Percentiles rank a stretch among this genome's conserved stretches.
Conservation (phyloP, 1,140 invertebrate genomes). For the Zaprionus tsacasi region DNA sequence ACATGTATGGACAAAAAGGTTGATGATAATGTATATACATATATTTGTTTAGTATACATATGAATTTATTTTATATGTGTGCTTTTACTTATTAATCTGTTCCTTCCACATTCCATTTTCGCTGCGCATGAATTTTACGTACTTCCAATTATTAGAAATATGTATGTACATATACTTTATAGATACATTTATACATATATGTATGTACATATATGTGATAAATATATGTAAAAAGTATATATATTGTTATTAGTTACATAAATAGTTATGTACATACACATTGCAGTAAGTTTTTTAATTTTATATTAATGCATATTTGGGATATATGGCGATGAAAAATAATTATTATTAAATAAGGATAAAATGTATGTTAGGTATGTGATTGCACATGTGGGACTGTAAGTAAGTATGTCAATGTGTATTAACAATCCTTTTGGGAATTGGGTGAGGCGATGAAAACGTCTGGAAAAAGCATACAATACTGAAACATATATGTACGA, state of each 20-base stretch:
- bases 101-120: slow-evolving; percentile 48
- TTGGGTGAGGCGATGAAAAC: neutral
- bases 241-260: neutral
- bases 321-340: too few relatives aligned
- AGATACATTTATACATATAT: neutral
- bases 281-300: neutral
- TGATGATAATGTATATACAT: too few relatives aligned
- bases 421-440: neutral
- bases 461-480: neutral
- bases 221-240: neutral
- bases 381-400: neutral
- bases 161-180: neutral
- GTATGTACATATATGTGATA: neutral
- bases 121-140: slow-evolving; percentile 52
- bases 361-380: neutral
- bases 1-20: too few relatives aligned
- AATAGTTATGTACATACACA: neutral
- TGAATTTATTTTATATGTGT: neutral
- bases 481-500: neutral
- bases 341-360: neutral
- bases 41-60: too few relatives aligned
- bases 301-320: too few relatives aligned
- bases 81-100: slow-evolving; percentile 19
- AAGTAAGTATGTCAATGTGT: neutral
- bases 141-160: slow-evolving; percentile 43